These are phyloP conservation scores for Hirtodrosophila trivittata DNA, from an alignment of 2,888 invertebrate species.

Conservation along the genomic window DNA sequence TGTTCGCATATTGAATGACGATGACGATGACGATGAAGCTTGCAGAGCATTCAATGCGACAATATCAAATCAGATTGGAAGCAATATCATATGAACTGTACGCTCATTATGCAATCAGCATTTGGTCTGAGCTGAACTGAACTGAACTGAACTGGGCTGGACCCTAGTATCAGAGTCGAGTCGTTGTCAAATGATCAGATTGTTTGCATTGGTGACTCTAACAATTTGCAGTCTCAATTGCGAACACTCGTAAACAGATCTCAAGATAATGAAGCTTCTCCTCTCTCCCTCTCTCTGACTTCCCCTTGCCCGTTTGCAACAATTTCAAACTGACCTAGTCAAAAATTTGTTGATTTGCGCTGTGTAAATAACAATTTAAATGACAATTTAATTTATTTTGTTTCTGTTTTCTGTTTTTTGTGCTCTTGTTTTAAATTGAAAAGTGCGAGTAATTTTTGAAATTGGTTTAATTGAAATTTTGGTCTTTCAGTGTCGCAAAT, in stretches of 20 bases:
- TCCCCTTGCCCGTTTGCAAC: too few relatives aligned
- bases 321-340: constrained; percentile 53
- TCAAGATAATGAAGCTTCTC: constrained; percentile 38
- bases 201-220: constrained; percentile 54
- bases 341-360: constrained; percentile 38
- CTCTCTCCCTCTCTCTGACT: too few relatives aligned
- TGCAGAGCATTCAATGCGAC: constrained; percentile 47
- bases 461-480: constrained; percentile 43
- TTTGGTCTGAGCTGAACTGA: constrained; percentile 7
- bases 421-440: constrained; percentile 50
- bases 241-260: constrained; percentile 39
- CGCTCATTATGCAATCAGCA: constrained; percentile 62
- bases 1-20: constrained; percentile 74
- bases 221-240: constrained; percentile 64
- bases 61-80: constrained; percentile 66
- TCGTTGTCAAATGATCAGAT: constrained; percentile 12
- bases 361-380: constrained; percentile 74
- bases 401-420: neutral
- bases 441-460: constrained; percentile 70
- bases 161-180: constrained; percentile 41
- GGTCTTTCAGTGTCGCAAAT: constrained; percentile 66
- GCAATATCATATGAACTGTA: constrained; percentile 66
- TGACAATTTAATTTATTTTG: constrained; percentile 46
- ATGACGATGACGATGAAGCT: constrained; percentile 23
- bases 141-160: too few relatives aligned